These are phyloP conservation scores for Phyllostomus discolor DNA, from an alignment of 2,113 vertebrate species.

Conservation along the genomic window DNA sequence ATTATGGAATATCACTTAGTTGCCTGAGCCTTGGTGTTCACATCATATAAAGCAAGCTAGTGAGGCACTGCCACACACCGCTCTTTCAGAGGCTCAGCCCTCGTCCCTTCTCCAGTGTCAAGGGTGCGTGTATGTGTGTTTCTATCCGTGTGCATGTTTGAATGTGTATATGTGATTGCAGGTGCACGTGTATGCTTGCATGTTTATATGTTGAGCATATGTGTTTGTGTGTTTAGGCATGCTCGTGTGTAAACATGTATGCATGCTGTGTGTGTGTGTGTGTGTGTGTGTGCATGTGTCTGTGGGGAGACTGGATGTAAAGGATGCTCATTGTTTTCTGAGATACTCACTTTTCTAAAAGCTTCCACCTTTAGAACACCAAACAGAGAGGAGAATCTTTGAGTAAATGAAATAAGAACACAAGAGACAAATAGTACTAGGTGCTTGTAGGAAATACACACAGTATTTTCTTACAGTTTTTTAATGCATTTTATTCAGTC, in stretches of 20 bases:
- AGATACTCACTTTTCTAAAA: background rate
- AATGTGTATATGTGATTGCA: background rate
- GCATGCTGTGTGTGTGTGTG: background rate
- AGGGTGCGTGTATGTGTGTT: too few relatives aligned
- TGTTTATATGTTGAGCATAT: background rate
- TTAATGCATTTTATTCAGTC: too few relatives aligned
- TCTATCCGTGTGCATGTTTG: background rate
- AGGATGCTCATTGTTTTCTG: background rate
- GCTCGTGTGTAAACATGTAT: background rate
- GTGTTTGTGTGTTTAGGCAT: background rate
- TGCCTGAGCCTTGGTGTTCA: background rate
- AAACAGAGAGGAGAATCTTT: background rate
- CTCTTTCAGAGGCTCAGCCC: background rate
- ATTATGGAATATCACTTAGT: fast-evolving
- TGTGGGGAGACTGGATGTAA: background rate
- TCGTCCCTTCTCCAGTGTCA: too few relatives aligned
- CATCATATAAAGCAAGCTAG: fast-evolving
- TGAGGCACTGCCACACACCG: fast-evolving
- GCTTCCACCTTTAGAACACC: background rate
- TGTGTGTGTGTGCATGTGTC: background rate
- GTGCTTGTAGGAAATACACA: fast-evolving
- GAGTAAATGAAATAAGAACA: background rate
- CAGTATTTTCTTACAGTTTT: background rate
- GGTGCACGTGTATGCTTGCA: background rate
- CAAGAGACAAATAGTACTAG: background rate